Evolutionary conservation across 2,797 vertebrate genomes (phyloP), one percentile per base, ranked within the genome.

Genomic region (Philypnodon macrostomus): DNA sequence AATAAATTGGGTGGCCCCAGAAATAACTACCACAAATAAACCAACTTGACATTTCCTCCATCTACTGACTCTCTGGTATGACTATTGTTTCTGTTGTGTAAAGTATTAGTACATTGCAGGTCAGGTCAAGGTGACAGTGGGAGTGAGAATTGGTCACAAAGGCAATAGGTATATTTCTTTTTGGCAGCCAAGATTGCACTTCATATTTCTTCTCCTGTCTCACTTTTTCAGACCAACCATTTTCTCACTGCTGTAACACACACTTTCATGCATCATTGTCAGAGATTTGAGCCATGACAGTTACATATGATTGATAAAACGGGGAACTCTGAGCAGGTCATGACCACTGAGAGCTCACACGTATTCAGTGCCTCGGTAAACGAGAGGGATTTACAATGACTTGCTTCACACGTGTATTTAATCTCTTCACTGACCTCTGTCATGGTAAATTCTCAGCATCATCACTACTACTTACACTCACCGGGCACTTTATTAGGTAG

Each of bases 381-480:
- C 38, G 9, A 49, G 18, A 47, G 44, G 40, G 31, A 47, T 42
- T 50, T 45, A 2, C 53, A 56, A 45, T 65, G 64, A 66, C 29
- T 75, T 75, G 55, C 63, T 58, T 66, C 53, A 63, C 63, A 64
- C 59, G 50, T 52, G 51, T 35, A 46, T 67, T 76, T 77, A 70
- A 75, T 77, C 38, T 37, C 34, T 60, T 53, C 26, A 66, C 45
- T 80, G 75, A 77, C 67, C 62, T 75, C 45, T 74, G 70, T 68
- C 79, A 33, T 32, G 52, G 47, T 52, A 12, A 30, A 47, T 75
- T 32, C 51, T n/a, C n/a, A n/a, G n/a, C n/a, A n/a, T n/a, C n/a
- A n/a, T n/a, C n/a, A n/a, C n/a, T n/a, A n/a, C n/a, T n/a, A n/a
- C n/a, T n/a, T n/a, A n/a, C n/a, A n/a, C n/a, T n/a, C n/a, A n/a